Evolutionary conservation across 1,140 invertebrate species (phyloP), one percentile per base, ranked within the genome.

Genomic region (Potamilus streckersoni): DNA sequence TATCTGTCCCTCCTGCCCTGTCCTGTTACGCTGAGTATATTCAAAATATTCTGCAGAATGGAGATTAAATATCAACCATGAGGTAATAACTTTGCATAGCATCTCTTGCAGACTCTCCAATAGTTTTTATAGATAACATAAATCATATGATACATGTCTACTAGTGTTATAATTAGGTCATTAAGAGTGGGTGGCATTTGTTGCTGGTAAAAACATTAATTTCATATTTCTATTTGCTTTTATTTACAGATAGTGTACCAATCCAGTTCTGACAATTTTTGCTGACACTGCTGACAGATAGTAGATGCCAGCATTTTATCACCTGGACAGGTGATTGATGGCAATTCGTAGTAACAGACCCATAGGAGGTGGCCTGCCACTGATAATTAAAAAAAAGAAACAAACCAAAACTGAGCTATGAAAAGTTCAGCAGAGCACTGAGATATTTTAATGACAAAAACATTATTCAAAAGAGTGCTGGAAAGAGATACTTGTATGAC

Each of bases 321-420:
- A 96, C 95, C 75, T 99, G 98, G 98, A 98, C 97, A 8, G 97
- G 97, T 59, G 97, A 99, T 88, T 97, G 97, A 66, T 99, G 97
- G 97, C 97, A 99, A 90, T 99, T 99, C 91, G 99, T 99, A 89
- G 92, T 99, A 19, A 97, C 96, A 17, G 97, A 99, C 90, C 97
- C 97, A 0, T 97, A 98, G 91, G 97, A 99, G 91, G 97, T 99
- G 58, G 97, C 97, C 1, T 92, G 97, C 75, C 93, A 97, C 71
- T 99, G 97, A 97, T 97, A 97, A 49, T 95, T 98, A 17, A 99
- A 99, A 23, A 0, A 2, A 23, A 23, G 23, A 90, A 99, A 99
- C 90, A 99, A 99, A 90, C 97, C 97, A 38, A 99, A 99, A 91
- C 99, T 99, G 97, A 99, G 99, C 90, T 99, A 99, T 89, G 97